phyloP scores from a whole-genome alignment of 2,113 vertebrate species.

The Podilymbus podiceps region DNA sequence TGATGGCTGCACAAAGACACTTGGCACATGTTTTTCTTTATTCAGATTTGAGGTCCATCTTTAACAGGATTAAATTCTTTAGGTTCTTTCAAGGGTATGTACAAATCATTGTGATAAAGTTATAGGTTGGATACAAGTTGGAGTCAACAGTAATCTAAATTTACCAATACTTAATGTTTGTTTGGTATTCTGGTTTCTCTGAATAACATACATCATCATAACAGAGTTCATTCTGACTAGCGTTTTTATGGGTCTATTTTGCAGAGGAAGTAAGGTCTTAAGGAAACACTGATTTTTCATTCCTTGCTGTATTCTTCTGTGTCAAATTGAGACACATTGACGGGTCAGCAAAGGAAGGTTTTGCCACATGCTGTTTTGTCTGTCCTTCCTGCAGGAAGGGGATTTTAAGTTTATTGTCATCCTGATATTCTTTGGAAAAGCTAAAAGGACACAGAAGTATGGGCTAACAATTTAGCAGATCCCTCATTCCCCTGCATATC shows the following conservation, averaged over 20 bases:
- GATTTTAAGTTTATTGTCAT: neutral
- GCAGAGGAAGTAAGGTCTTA: neutral
- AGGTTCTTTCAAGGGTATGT: neutral
- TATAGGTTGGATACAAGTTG: neutral
- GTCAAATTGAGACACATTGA: neutral
- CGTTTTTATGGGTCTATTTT: neutral
- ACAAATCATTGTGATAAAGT: neutral
- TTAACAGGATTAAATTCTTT: neutral
- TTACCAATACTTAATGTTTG: neutral
- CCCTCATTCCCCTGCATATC: neutral
- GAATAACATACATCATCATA: accelerated
- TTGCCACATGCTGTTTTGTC: neutral
- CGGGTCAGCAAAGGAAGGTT: neutral
- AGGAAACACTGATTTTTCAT: neutral
- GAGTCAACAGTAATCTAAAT: neutral
- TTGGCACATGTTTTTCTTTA: neutral
- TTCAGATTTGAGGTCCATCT: neutral
- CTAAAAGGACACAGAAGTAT: neutral
- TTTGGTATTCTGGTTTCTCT: slow-evolving; percentile 2
- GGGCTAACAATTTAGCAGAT: neutral
- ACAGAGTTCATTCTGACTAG: neutral
- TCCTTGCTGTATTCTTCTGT: neutral
- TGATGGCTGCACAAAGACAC: neutral
- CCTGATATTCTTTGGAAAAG: neutral
- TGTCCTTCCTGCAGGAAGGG: neutral